Evolutionary conservation across 2,113 vertebrate species (phyloP).

Genomic region (Phainopepla nitens): DNA sequence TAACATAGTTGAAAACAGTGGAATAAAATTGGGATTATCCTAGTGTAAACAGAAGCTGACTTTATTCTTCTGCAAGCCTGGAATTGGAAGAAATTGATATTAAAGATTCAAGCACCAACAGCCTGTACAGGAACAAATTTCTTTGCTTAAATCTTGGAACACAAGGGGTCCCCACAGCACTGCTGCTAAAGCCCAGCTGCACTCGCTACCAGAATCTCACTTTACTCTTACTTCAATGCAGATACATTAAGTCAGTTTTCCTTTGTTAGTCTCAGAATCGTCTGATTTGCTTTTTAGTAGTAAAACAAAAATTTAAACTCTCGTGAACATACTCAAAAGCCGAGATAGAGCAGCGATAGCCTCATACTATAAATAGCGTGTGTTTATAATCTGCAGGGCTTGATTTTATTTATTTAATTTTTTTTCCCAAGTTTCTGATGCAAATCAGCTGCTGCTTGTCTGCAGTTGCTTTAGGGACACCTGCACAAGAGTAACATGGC

Average conservation of each 20-base stretch:
- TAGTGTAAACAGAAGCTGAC: not conserved
- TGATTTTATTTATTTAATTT: not conserved
- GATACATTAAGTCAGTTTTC: not conserved
- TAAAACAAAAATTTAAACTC: not conserved
- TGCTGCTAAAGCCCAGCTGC: not conserved
- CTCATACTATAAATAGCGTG: not conserved
- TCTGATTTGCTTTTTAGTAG: not conserved
- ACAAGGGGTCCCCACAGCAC: slow-evolving; percentile 68
- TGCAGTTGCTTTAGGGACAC: slow-evolving; percentile 5
- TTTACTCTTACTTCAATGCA: not conserved
- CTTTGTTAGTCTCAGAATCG: not conserved
- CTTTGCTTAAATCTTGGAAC: not conserved
- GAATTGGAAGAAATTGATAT: not conserved
- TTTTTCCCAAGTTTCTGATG: not conserved
- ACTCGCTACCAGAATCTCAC: not conserved
- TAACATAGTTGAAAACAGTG: rapidly evolving
- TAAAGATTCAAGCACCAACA: not conserved
- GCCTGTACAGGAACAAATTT: not conserved
- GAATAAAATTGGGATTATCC: not conserved
- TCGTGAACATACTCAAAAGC: not conserved
- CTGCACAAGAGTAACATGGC: not conserved
- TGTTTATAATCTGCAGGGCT: not conserved
- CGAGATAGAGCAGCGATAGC: not conserved
- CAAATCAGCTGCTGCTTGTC: slow-evolving; percentile 4
- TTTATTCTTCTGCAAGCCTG: not conserved